These are phyloP conservation scores for Podabrus alpinus DNA, from an alignment of 2,888 invertebrate species.

Conservation along the genomic window DNA sequence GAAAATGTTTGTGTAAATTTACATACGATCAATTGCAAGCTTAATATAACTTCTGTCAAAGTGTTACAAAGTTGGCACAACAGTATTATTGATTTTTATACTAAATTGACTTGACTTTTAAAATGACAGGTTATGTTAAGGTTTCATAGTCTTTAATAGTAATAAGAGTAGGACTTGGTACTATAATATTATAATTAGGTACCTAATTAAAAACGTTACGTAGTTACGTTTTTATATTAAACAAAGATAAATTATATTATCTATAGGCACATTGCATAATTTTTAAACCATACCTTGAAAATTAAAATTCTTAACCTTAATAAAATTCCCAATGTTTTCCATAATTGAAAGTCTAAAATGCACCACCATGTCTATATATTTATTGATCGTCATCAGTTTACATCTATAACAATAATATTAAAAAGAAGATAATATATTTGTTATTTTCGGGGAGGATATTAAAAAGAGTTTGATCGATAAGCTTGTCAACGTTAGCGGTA, in stretches of 20 bases:
- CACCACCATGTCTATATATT: neutral
- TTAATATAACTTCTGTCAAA: neutral
- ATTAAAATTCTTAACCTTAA: too few species aligned
- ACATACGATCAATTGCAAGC: neutral
- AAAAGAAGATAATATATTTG: neutral
- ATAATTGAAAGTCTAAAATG: neutral
- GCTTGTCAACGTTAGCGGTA: neutral
- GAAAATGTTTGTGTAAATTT: neutral
- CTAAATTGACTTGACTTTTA: neutral
- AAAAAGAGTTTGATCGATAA: conserved; percentile 2
- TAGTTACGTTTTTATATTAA: too few species aligned
- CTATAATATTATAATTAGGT: too few species aligned
- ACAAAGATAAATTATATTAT: too few species aligned
- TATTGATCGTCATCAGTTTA: neutral
- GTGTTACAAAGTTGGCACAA: neutral
- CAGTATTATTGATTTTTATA: neutral
- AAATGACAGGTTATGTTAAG: neutral
- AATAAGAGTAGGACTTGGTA: too few species aligned
- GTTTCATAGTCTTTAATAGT: too few species aligned
- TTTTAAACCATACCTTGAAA: too few species aligned
- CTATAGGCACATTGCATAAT: too few species aligned
- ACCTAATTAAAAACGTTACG: too few species aligned
- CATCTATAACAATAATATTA: neutral
- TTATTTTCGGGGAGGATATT: neutral
- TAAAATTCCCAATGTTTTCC: too few species aligned